Evolutionary conservation across 2,113 vertebrate genomes (phyloP), one percentile per base, ranked within the genome.

Genomic region (Bambusicola thoracicus): DNA sequence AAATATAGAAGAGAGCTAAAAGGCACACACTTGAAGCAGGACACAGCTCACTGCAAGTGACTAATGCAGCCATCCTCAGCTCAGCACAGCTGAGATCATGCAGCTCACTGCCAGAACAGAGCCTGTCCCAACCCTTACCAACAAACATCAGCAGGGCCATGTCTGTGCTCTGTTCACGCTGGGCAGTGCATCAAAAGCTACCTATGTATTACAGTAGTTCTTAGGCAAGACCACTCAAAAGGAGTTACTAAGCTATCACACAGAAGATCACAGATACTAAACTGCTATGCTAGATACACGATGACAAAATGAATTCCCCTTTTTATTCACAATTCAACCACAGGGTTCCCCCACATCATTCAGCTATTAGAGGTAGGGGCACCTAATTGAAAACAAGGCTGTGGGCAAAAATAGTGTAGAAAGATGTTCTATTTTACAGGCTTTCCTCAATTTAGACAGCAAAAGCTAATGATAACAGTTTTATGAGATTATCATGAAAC

Each of bases 121-220:
- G 51, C 51, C 41, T 66, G 30, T 3, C 66, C 44, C 30, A 75
- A 13, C 22, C 61, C 84, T 53, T 24, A 25, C 11, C 58, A 66
- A 7, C 44, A 10, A 48, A 41, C 38, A 32, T 6, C 58, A 5
- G 4, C 40, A 25, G 49, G 12, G 30, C 25, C 66, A 51, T 0
- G 1, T 1, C 0, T 4, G 43, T 19, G 15, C 55, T 49, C 10
- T 20, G 7, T 46, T 0, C 19, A 27, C 0, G 0, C 15, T n/a
- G 16, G 83, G 40, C 3, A 24, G 38, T 58, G 17, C 8, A 7
- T 44, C 10, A 27, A 29, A 34, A n/a, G 27, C 49, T 41, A 36
- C 36, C 27, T 27, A 6, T 1, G 27, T 36, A 3, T 4, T 16
- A 27, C 0, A 0, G 5, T 25, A 40, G 20, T 43, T 18, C 27